phyloP scores from a whole-genome alignment of 2,888 invertebrate genomes.

The Heterodera filipjevi region DNA sequence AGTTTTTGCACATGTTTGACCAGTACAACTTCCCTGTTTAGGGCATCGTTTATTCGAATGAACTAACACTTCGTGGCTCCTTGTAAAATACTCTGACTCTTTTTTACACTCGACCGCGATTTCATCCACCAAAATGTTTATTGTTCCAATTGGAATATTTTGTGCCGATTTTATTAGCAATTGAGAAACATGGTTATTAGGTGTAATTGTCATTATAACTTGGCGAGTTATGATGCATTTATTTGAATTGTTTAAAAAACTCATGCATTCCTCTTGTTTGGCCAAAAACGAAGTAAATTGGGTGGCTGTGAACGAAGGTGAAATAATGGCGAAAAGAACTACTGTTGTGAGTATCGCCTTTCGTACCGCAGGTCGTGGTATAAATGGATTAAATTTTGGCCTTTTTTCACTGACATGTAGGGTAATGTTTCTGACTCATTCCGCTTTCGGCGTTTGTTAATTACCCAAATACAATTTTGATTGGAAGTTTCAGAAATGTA shows the following conservation, averaged over 20 bases:
- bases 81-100: background rate
- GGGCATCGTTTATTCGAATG: constrained; percentile 13
- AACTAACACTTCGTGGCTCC: background rate
- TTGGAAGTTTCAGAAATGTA: no score
- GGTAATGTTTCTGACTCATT: background rate
- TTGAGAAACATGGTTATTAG: background rate
- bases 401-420: background rate
- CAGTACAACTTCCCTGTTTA: constrained; percentile 15
- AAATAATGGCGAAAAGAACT: no score
- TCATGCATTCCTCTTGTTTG: constrained; percentile 1
- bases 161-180: background rate
- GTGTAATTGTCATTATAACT: background rate
- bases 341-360: no score
- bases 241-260: background rate
- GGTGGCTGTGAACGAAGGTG: background rate
- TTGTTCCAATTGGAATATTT: background rate
- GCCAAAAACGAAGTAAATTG: constrained; percentile 13
- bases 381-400: constrained; percentile 11
- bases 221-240: background rate
- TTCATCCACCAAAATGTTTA: background rate
- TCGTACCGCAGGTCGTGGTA: background rate
- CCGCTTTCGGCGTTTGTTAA: no score
- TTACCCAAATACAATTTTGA: background rate
- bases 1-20: background rate
- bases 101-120: background rate